These are phyloP conservation scores for Acanthiza pusilla DNA, from an alignment of 2,797 vertebrate genomes.

Conservation along the genomic window DNA sequence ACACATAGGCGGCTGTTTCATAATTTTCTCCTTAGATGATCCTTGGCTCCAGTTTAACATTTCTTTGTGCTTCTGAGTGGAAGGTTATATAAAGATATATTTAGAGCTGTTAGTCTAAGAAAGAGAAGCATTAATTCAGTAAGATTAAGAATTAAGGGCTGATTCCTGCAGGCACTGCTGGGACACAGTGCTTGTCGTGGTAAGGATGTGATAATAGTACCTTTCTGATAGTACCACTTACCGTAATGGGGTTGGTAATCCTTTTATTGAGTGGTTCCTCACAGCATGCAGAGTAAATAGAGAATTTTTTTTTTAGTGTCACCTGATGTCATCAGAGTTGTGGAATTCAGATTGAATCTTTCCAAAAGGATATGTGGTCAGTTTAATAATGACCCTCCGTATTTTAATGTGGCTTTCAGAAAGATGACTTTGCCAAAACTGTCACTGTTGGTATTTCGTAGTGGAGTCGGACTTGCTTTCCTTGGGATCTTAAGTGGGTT, in stretches of 20 bases:
- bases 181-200: neutral
- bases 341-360: neutral
- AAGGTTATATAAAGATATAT: constrained; percentile 46
- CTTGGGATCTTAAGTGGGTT: neutral
- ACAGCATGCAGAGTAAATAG: neutral
- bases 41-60: constrained; percentile 47
- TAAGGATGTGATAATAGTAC: constrained; percentile 35
- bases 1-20: constrained; percentile 19
- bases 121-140: constrained; percentile 52
- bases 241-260: neutral
- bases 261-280: neutral
- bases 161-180: neutral
- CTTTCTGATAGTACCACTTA: constrained; percentile 17
- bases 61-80: constrained; percentile 46
- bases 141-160: constrained; percentile 35
- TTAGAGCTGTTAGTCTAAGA: constrained; percentile 50
- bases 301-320: neutral
- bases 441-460: neutral
- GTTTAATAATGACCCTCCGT: neutral
- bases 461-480: neutral
- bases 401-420: neutral
- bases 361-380: neutral
- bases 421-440: neutral
- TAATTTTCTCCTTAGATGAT: constrained; percentile 55
- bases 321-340: neutral